phyloP scores from a whole-genome alignment of 2,113 vertebrate species.

The Cebus imitator region DNA sequence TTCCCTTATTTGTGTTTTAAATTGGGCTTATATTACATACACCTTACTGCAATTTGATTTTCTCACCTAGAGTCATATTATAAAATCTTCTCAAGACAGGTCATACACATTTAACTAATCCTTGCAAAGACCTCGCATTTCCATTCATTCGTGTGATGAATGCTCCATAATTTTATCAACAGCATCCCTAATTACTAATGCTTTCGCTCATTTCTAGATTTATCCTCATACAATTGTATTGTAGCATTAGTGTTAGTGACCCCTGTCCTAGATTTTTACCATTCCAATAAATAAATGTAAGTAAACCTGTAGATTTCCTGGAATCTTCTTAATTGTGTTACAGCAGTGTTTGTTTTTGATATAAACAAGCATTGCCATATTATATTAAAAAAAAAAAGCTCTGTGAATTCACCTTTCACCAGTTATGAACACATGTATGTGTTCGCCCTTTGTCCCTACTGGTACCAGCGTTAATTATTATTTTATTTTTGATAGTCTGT shows the following conservation, averaged over 20 bases:
- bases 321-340: background rate
- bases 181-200: background rate
- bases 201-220: background rate
- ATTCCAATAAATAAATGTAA: background rate
- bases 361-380: background rate
- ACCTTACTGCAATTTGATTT: background rate
- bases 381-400: background rate
- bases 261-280: background rate
- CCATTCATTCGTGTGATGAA: too few relatives aligned
- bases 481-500: background rate
- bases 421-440: background rate
- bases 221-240: background rate
- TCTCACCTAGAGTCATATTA: background rate
- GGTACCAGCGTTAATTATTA: background rate
- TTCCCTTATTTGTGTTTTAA: background rate
- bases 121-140: background rate
- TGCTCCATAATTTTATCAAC: background rate
- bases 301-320: background rate
- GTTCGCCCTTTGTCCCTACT: background rate
- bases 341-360: background rate
- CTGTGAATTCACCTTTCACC: background rate
- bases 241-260: background rate
- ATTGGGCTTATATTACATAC: background rate
- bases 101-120: background rate
- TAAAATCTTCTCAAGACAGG: background rate